Evolutionary conservation across 1,140 invertebrate species (phyloP), one percentile per base, ranked within the genome.

Genomic region (Cepaea nemoralis): DNA sequence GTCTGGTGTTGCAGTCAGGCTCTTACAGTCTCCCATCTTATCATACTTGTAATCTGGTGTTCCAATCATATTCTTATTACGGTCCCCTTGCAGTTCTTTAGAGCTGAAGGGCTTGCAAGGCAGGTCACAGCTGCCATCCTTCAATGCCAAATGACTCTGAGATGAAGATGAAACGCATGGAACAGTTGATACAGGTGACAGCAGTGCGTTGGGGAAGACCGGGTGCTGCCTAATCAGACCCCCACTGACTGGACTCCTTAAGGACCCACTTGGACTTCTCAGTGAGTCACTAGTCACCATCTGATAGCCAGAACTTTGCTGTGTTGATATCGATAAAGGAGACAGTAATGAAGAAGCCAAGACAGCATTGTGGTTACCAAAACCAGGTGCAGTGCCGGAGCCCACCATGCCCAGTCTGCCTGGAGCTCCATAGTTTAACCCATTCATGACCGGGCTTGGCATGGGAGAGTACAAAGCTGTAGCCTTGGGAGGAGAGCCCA

Each of bases 291-390:
- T 73, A 3, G 69, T 71, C 19, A 80, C 69, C 78, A 80, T 80
- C 48, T 80, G 67, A 59, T 80, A 80, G 22, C 78, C 66, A 33
- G 42, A 39, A n/a, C 78, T 80, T 35, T 79, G 77, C 42, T 80
- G 78, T 39, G 48, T 59, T 16, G 67, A 80, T 2, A 80, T 35
- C 0, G 78, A 80, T 45, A 80, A 33, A 40, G 78, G 78, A 1
- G 78, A 71, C 22, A 80, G 59, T 50, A 40, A 19, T 39, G 75
- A 35, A 73, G 33, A 14, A 40, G 19, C 12, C 14, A 22, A 22
- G 2, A 33, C 3, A 24, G 12, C 16, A 45, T 37, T 27, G 27
- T 69, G 27, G 66, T 39, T 39, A 69, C 66, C 66, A 45, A 71
- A 71, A 24, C 5, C 37, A 39, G 69, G 40, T 27, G 75, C 50